Percentiles rank a stretch among this genome's conserved stretches.
phyloP scores from a whole-genome alignment of 1,140 invertebrate genomes.

The Agrilus planipennis region DNA sequence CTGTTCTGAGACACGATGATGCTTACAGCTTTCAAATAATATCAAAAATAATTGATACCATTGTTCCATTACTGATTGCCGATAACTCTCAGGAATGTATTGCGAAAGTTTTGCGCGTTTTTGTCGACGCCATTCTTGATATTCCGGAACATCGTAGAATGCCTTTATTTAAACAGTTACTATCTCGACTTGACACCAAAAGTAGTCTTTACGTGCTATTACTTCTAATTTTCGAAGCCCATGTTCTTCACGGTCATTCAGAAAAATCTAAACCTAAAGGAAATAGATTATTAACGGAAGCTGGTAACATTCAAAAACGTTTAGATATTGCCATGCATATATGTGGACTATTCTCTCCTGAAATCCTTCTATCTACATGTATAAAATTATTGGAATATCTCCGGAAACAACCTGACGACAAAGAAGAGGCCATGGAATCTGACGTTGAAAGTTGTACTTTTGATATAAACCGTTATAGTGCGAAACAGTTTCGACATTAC shows the following conservation, averaged over 20 bases:
- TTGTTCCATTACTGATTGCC: constrained; percentile 72
- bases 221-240: constrained; percentile 54
- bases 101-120: constrained; percentile 69
- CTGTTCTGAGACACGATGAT: constrained; percentile 82
- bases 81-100: constrained; percentile 40
- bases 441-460: constrained; percentile 45
- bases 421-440: constrained; percentile 36
- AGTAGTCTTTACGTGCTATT: constrained; percentile 68
- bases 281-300: neutral
- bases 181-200: constrained; percentile 55
- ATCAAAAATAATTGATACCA: constrained; percentile 75
- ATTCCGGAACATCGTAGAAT: constrained; percentile 79
- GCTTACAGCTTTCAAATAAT: constrained; percentile 91
- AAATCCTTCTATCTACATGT: constrained; percentile 50
- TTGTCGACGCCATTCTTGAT: constrained; percentile 77
- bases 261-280: constrained; percentile 29
- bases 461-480: constrained; percentile 46
- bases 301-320: constrained; percentile 37
- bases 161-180: constrained; percentile 66
- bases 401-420: constrained; percentile 49
- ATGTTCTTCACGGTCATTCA: constrained; percentile 42
- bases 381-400: constrained; percentile 54
- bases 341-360: constrained; percentile 49
- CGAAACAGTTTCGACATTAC: constrained; percentile 68
- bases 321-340: constrained; percentile 61